These are phyloP conservation scores for Anadara kagoshimensis DNA, from an alignment of 1,140 invertebrate species.

Conservation along the genomic window DNA sequence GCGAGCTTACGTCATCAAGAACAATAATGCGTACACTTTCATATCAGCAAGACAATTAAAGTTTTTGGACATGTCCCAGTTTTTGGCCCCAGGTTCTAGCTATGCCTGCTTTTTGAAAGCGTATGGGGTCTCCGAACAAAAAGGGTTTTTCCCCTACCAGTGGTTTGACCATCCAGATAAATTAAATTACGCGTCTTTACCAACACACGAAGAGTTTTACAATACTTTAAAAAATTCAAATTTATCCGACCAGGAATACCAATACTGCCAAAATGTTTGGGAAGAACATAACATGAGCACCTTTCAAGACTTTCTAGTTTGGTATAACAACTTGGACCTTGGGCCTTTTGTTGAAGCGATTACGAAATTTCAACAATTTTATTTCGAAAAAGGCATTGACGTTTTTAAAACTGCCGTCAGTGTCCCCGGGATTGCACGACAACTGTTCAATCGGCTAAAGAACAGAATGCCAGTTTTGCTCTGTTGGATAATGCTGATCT, in stretches of 20 bases:
- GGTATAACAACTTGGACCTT: conserved; percentile 28
- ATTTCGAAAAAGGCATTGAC: conserved; percentile 3
- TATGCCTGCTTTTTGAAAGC: conserved; percentile 46
- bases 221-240: conserved; percentile 29
- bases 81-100: conserved; percentile 37
- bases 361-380: not conserved
- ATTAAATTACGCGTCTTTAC: conserved; percentile 10
- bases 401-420: conserved; percentile 1
- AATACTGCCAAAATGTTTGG: conserved; percentile 36
- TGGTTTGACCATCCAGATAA: conserved; percentile 12
- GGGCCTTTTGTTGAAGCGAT: conserved; percentile 10
- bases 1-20: conserved; percentile 28
- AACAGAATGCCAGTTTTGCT: not conserved
- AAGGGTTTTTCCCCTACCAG: conserved; percentile 46
- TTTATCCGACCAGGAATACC: conserved; percentile 36
- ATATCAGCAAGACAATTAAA: conserved; percentile 2
- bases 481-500: not conserved
- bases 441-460: not conserved
- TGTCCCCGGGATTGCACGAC: conserved; percentile 2
- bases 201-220: conserved; percentile 29
- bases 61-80: conserved; percentile 37
- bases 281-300: conserved; percentile 32
- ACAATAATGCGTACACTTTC: conserved; percentile 28
- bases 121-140: conserved; percentile 33
- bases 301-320: conserved; percentile 23